Evolutionary conservation across 2,888 invertebrate species (phyloP).

Genomic region (Biston betularia): DNA sequence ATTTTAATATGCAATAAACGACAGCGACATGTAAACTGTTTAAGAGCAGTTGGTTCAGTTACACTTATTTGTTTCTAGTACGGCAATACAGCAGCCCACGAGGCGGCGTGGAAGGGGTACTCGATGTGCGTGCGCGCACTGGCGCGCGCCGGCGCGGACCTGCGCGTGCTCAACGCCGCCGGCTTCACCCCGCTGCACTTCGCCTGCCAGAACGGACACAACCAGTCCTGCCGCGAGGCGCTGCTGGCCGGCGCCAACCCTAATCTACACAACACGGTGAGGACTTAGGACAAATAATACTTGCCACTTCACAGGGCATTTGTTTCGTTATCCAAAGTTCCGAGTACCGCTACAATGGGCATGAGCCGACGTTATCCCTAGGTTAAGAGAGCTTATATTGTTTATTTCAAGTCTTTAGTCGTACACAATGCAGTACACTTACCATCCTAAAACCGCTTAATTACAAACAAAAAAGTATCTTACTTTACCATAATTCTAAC

Average conservation of each 20-base stretch:
- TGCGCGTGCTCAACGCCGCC: conserved; percentile 91
- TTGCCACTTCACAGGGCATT: no score
- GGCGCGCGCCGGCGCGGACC: conserved; percentile 86
- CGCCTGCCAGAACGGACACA: conserved; percentile 98
- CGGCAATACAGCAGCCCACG: conserved; percentile 97
- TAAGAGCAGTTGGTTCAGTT: no score
- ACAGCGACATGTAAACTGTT: no score
- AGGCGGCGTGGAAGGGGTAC: conserved; percentile 98
- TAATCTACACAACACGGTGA: conserved; percentile 95
- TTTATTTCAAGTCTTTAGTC: no score
- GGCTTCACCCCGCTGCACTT: conserved; percentile 98
- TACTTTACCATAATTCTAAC: conserved; percentile 1
- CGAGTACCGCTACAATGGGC: no score
- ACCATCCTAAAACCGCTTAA: no score
- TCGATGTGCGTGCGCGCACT: conserved; percentile 91
- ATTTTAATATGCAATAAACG: no score
- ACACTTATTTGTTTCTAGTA: conserved; percentile 83
- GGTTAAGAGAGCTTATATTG: no score
- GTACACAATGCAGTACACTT: no score
- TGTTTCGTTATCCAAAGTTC: no score
- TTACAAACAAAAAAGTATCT: background rate
- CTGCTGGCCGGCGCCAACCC: conserved; percentile 95
- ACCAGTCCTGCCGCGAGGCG: conserved; percentile 96
- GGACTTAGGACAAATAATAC: no score
- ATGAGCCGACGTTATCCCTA: no score